These are phyloP conservation scores for Dolichallabes microphthalmus DNA, from an alignment of 2,113 vertebrate species.

Conservation along the genomic window DNA sequence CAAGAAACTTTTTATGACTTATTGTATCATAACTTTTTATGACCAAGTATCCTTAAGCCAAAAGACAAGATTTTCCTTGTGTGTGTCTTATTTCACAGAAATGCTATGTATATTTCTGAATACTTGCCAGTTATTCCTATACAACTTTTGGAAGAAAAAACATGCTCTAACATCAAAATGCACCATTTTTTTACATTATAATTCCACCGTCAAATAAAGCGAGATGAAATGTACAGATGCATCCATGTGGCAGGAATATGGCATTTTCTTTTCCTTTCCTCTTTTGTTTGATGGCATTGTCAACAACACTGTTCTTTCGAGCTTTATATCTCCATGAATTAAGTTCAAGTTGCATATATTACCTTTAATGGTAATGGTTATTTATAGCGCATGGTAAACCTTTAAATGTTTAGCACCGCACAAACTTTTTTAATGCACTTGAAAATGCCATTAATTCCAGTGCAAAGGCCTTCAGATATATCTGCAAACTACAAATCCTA, in stretches of 20 bases:
- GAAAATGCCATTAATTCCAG: not conserved
- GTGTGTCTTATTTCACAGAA: not conserved
- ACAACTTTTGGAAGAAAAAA: not conserved
- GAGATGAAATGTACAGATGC: not conserved
- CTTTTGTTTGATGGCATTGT: not conserved
- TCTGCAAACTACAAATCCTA: not conserved
- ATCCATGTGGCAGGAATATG: not conserved
- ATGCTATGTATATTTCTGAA: not conserved
- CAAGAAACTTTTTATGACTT: not conserved
- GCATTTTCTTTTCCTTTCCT: not conserved
- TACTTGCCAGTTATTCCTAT: not conserved
- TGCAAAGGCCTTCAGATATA: not conserved
- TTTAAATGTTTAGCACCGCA: slow-evolving; percentile 1
- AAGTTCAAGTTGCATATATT: not conserved
- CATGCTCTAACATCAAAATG: not conserved
- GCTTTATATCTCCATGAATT: not conserved
- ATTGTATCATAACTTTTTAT: not conserved
- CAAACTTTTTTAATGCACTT: not conserved
- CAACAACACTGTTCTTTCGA: not conserved
- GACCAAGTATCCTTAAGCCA: not conserved
- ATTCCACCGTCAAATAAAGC: not conserved
- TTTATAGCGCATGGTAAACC: slow-evolving; percentile 7
- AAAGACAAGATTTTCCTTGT: not conserved
- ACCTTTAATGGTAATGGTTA: slow-evolving; percentile 2
- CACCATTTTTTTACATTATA: not conserved